Evolutionary conservation across 1,140 invertebrate genomes (phyloP).

Genomic region (Scaptomyza pallida): DNA sequence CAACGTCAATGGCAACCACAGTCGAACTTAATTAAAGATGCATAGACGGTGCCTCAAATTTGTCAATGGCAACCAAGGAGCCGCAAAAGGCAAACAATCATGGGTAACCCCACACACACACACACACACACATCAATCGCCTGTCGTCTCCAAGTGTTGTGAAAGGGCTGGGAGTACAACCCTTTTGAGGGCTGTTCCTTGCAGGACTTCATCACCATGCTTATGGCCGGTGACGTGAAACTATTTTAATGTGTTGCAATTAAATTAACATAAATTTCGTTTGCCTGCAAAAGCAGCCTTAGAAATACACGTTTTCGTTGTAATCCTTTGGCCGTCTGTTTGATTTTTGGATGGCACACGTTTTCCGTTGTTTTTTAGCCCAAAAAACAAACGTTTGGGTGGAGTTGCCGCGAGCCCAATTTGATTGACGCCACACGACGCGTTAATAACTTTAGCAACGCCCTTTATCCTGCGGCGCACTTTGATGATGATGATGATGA

Average conservation of each 20-base stretch:
- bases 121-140: conserved; percentile 29
- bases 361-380: conserved; percentile 70
- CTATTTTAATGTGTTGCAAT: conserved; percentile 82
- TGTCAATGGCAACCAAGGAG: conserved; percentile 71
- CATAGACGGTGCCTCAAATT: conserved; percentile 51
- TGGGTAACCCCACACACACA: conserved; percentile 27
- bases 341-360: conserved; percentile 49
- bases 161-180: conserved; percentile 6
- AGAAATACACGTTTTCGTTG: conserved; percentile 13
- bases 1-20: conserved; percentile 6
- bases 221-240: conserved; percentile 56
- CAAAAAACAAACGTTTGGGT: conserved; percentile 46
- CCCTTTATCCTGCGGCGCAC: conserved; percentile 72
- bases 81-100: conserved; percentile 71
- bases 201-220: conserved; percentile 24
- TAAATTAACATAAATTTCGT: conserved; percentile 78
- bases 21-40: conserved; percentile 70
- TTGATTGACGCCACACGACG: conserved; percentile 80
- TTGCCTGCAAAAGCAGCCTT: conserved; percentile 42
- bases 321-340: conserved; percentile 47
- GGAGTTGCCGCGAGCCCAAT: conserved; percentile 37
- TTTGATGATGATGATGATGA: conserved; percentile 61
- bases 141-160: conserved; percentile 21
- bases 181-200: conserved; percentile 25
- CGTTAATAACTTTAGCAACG: conserved; percentile 83